phyloP scores from a whole-genome alignment of 2,888 invertebrate genomes.

The Ramazzottius varieornatus region DNA sequence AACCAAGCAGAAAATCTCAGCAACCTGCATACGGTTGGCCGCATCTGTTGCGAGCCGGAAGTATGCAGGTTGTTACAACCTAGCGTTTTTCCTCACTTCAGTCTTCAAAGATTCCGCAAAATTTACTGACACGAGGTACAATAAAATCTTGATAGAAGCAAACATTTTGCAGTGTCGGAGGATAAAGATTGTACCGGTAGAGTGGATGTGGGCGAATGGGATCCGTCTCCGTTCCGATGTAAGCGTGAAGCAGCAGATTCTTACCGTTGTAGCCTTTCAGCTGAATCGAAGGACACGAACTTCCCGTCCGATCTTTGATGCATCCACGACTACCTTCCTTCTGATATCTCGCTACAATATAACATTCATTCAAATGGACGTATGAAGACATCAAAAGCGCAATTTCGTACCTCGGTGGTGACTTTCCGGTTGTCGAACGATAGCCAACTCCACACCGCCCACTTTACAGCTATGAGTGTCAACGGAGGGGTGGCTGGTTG shows the following conservation, averaged over 20 bases:
- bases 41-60: too few species aligned
- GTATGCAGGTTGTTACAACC: too few species aligned
- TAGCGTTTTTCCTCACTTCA: too few species aligned
- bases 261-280: constrained; percentile 13
- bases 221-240: constrained; percentile 21
- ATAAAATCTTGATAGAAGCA: too few species aligned
- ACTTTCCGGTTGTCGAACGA: constrained; percentile 23
- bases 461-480: background rate
- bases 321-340: constrained; percentile 27
- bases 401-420: constrained; percentile 20
- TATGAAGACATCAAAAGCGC: background rate
- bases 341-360: constrained; percentile 22
- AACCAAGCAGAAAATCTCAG: constrained; percentile 18
- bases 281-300: constrained; percentile 21
- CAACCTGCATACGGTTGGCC: too few species aligned
- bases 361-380: background rate
- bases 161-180: too few species aligned
- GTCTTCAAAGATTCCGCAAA: too few species aligned
- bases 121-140: too few species aligned
- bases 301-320: constrained; percentile 22
- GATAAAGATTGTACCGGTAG: constrained; percentile 24
- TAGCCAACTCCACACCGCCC: constrained; percentile 9
- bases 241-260: constrained; percentile 17
- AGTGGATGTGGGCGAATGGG: constrained; percentile 23
- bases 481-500: background rate